Conservation (phyloP, 1,140 invertebrate species). For the Zelostemma sp. region DNA sequence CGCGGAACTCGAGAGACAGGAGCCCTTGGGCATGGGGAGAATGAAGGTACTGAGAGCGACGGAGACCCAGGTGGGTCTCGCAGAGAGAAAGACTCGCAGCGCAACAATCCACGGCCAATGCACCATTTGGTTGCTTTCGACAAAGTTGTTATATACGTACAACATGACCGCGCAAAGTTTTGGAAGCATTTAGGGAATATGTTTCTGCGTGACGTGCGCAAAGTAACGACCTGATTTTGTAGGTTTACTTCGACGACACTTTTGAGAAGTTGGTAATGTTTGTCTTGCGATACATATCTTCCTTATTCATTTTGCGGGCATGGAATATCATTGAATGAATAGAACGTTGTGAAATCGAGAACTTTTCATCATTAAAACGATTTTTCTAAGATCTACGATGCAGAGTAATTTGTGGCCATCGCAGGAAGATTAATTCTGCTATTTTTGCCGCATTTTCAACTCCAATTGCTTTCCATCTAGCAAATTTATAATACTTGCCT, state of each 20-base stretch:
- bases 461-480: constrained; percentile 21
- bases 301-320: no score
- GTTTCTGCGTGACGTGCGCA: constrained; percentile 35
- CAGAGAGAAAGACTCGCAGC: constrained; percentile 14
- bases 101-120: constrained; percentile 32
- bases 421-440: not conserved
- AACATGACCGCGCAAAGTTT: constrained; percentile 34
- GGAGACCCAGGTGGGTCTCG: constrained; percentile 32
- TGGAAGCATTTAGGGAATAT: constrained; percentile 31
- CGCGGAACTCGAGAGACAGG: constrained; percentile 44
- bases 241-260: constrained; percentile 32
- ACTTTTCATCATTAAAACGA: no score
- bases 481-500: constrained; percentile 39
- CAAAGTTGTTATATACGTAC: constrained; percentile 53
- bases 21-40: constrained; percentile 25
- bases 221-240: constrained; percentile 33
- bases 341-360: no score
- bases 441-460: constrained; percentile 29
- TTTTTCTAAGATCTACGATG: not conserved
- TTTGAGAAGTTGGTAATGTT: no score
- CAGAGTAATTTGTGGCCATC: not conserved
- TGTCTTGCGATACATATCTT: no score
- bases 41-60: constrained; percentile 30
- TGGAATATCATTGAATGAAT: no score
- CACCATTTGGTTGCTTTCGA: constrained; percentile 54